phyloP scores from a whole-genome alignment of 2,888 invertebrate genomes.

The Cephus runcator region DNA sequence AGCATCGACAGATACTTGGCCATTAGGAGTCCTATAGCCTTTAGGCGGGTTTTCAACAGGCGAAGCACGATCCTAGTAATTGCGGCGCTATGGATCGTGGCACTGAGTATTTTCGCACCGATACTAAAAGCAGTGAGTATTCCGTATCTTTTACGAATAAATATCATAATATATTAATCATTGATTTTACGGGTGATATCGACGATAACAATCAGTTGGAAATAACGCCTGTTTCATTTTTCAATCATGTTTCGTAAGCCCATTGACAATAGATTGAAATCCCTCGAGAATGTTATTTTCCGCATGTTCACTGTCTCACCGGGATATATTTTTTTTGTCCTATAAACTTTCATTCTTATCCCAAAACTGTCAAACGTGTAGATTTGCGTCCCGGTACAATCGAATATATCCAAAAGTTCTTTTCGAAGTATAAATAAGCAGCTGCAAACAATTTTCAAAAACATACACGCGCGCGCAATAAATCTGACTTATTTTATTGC shows the following conservation, averaged over 20 bases:
- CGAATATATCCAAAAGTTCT: neutral
- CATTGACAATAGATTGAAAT: neutral
- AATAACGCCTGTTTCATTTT: neutral
- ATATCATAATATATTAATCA: neutral
- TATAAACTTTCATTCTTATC: neutral
- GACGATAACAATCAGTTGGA: neutral
- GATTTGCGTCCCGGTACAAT: neutral
- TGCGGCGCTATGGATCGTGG: conserved; percentile 73
- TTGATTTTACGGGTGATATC: neutral
- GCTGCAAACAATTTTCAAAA: too few species aligned
- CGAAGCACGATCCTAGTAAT: conserved; percentile 75
- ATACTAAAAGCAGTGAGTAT: conserved; percentile 67
- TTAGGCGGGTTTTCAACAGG: conserved; percentile 77
- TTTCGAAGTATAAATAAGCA: neutral
- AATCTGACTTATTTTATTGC: too few species aligned
- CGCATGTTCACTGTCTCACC: neutral
- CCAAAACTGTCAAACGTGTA: neutral
- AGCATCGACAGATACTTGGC: conserved; percentile 81
- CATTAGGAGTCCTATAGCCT: conserved; percentile 79
- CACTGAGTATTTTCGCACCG: conserved; percentile 76
- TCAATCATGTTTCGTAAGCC: neutral
- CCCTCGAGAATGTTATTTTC: neutral
- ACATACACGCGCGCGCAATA: too few species aligned
- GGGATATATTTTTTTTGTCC: neutral
- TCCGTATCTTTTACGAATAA: neutral